phyloP scores from a whole-genome alignment of 2,888 invertebrate genomes.

The Ptilodon capucinus region DNA sequence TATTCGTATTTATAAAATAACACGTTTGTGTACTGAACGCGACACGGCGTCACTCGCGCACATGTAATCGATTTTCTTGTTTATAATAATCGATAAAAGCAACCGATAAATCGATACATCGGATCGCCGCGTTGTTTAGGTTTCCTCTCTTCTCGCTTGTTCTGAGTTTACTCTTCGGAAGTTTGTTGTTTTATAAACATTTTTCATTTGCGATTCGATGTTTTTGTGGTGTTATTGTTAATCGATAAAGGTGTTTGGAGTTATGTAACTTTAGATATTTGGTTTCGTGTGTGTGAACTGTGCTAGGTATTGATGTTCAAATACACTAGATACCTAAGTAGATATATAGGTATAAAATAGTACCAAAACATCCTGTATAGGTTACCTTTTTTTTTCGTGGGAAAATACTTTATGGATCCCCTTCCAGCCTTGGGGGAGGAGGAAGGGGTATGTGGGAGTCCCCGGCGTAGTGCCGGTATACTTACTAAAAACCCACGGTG shows the following conservation, averaged over 20 bases:
- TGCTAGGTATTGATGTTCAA: too few relatives aligned
- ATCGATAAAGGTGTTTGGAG: conserved; percentile 26
- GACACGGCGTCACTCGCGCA: conserved; percentile 26
- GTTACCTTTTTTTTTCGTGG: too few relatives aligned
- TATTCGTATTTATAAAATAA: conserved; percentile 44
- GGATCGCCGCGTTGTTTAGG: conserved; percentile 40
- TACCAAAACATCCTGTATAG: too few relatives aligned
- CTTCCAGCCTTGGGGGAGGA: too few relatives aligned
- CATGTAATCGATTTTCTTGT: conserved; percentile 70
- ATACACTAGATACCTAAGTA: not conserved
- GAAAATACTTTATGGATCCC: too few relatives aligned
- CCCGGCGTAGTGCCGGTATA: too few relatives aligned
- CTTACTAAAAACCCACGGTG: too few relatives aligned
- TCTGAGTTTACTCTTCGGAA: conserved; percentile 61
- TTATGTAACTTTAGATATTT: conserved; percentile 4
- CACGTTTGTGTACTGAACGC: conserved; percentile 26
- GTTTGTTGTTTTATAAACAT: conserved; percentile 67
- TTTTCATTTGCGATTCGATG: not conserved
- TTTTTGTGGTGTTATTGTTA: conserved; percentile 36
- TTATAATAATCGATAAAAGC: conserved; percentile 60
- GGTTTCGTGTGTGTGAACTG: not conserved
- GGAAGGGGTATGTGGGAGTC: too few relatives aligned
- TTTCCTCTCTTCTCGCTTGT: conserved; percentile 51
- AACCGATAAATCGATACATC: conserved; percentile 38
- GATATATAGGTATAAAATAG: not conserved